phyloP scores from a whole-genome alignment of 2,888 invertebrate species.

The Pristionchus maxplancki region DNA sequence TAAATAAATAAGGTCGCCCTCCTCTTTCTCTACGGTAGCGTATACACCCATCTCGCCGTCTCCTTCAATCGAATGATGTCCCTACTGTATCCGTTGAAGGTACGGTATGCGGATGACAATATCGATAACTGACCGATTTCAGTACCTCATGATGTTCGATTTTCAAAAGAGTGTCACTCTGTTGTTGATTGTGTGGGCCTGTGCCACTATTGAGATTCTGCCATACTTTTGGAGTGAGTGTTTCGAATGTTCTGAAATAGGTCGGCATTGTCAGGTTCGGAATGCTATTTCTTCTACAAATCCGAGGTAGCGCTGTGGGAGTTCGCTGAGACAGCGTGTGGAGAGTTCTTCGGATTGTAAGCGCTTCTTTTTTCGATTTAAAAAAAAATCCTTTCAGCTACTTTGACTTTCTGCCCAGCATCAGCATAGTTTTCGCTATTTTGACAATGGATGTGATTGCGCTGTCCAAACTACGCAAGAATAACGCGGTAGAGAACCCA shows the following conservation, averaged over 20 bases:
- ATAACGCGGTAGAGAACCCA: background rate
- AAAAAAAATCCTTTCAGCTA: background rate
- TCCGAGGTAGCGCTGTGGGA: background rate
- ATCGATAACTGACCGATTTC: background rate
- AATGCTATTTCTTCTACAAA: background rate
- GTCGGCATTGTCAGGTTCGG: background rate
- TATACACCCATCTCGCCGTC: background rate
- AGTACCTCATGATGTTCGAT: constrained; percentile 19
- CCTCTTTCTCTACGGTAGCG: background rate
- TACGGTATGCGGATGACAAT: background rate
- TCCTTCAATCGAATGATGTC: constrained; percentile 22
- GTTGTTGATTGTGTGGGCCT: background rate
- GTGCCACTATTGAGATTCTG: background rate
- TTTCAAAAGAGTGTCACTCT: background rate
- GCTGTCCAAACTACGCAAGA: background rate
- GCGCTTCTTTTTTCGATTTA: background rate
- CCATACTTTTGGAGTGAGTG: constrained; percentile 17
- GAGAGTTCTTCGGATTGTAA: background rate
- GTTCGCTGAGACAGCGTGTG: background rate
- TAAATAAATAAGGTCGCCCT: too few relatives aligned
- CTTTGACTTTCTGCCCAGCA: background rate
- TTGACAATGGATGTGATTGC: background rate
- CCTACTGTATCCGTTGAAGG: background rate
- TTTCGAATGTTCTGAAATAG: too few relatives aligned
- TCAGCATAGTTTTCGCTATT: background rate